Evolutionary conservation across 2,888 invertebrate species (phyloP), one percentile per base, ranked within the genome.

Genomic region (Dynastes tityus): DNA sequence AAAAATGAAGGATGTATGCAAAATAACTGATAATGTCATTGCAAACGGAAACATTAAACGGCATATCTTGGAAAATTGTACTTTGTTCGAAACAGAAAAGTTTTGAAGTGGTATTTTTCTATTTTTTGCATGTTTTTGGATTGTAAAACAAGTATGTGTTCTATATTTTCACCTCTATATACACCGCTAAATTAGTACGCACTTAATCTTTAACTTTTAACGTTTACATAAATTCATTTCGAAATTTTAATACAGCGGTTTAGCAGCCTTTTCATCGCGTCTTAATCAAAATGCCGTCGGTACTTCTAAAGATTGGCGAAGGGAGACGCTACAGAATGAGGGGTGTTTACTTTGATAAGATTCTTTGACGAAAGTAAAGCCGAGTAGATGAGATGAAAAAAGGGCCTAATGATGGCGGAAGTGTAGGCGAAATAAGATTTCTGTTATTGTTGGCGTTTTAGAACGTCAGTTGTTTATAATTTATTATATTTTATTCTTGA

Each of bases 321-420:
- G 68, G 49, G 45, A 45, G 51, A 49, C 13, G 68, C 29, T 68
- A 22, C 49, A 11, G 68, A 27, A 22, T 27, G 49, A 49, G 68
- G 40, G 73, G 45, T 73, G 73, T 73, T 73, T 73, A 73, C 58
- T 73, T 11, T 3, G 73, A 73, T 73, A 73, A 73, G 61, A 61
- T 73, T 58, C 73, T 73, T 53, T 58, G 53, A 40, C 32, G 45
- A 40, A 73, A 73, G 58, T 61, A 53, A 73, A 58, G 61, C 61
- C 58, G 58, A 73, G 58, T 73, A 61, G 73, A 40, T 22, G 58
- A 22, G 49, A 61, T 45, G 68, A 11, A 9, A 29, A 61, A 61
- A 61, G 29, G 22, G 4, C 5, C 6, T 29, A 29, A 61, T 1
- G 22, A 22, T 27, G 61, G n/a, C 61, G 61, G 27, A 68, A 49